Percentiles rank a stretch among this genome's conserved stretches.
phyloP scores from a whole-genome alignment of 2,113 vertebrate genomes.

The Nymphicus hollandicus region DNA sequence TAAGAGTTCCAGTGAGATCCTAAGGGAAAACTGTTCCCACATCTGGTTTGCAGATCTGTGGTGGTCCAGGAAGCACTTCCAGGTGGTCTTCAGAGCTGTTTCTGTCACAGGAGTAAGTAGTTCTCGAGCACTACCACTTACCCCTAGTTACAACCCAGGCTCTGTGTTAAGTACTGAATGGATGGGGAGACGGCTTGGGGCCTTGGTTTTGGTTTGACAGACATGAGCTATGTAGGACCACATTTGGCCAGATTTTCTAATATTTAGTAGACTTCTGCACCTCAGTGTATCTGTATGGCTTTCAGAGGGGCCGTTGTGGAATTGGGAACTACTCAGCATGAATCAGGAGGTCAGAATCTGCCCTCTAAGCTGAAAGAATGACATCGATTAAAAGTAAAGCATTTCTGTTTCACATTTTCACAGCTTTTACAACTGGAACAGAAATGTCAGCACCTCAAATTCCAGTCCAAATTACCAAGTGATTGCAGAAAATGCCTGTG shows the following conservation, averaged over 20 bases:
- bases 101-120: neutral
- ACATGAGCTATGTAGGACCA: neutral
- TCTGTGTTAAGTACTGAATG: neutral
- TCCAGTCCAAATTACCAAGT: conserved; percentile 84
- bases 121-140: neutral
- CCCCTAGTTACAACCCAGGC: neutral
- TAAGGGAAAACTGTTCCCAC: neutral
- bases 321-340: neutral
- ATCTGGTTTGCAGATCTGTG: neutral
- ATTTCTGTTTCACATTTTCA: conserved; percentile 28
- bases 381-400: neutral
- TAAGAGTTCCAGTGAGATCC: neutral
- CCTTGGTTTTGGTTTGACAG: neutral
- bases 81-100: neutral
- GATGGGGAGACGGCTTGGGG: neutral
- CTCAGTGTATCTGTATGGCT: neutral
- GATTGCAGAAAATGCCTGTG: conserved; percentile 77
- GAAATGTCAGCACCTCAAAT: conserved; percentile 73
- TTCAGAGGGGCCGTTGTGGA: neutral
- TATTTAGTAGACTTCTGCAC: neutral
- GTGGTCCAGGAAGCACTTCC: neutral
- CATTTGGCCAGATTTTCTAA: neutral
- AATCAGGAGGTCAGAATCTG: neutral
- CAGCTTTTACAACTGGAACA: conserved; percentile 90
- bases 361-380: neutral